A percentile compares a stretch with the other conserved stretches of the same genome.
phyloP scores from a whole-genome alignment of 2,113 vertebrate species.

The Spilogale gracilis region DNA sequence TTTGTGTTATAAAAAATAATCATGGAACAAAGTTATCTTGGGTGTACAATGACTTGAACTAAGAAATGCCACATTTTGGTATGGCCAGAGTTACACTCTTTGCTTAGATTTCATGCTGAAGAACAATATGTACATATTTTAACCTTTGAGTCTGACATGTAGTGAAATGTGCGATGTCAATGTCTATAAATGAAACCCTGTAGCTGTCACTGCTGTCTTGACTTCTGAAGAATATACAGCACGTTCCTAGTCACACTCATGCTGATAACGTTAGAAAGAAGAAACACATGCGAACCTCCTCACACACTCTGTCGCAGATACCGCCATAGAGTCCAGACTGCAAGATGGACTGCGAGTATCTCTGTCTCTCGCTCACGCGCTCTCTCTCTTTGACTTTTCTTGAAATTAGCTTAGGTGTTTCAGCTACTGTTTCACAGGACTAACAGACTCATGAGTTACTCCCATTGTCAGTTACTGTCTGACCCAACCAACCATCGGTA shows the following conservation, averaged over 20 bases:
- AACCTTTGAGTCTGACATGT: slow-evolving; percentile 62
- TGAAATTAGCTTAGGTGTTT: neutral
- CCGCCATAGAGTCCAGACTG: slow-evolving; percentile 34
- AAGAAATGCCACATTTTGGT: slow-evolving; percentile 54
- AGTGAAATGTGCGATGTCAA: slow-evolving; percentile 59
- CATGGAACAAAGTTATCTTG: neutral
- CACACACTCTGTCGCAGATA: neutral
- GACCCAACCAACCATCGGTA: neutral
- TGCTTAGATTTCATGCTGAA: slow-evolving; percentile 63
- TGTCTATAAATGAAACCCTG: slow-evolving; percentile 59
- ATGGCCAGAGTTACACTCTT: slow-evolving; percentile 18
- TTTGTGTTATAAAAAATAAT: slow-evolving; percentile 34
- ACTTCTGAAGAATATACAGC: slow-evolving; percentile 36
- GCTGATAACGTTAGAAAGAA: slow-evolving; percentile 55
- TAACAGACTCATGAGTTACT: slow-evolving; percentile 19
- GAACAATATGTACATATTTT: slow-evolving; percentile 67
- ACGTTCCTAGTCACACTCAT: slow-evolving; percentile 42
- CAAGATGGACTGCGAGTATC: slow-evolving; percentile 13
- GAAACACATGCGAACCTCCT: slow-evolving; percentile 16
- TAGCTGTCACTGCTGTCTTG: slow-evolving; percentile 56
- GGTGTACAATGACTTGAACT: slow-evolving; percentile 28
- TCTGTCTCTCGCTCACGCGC: neutral
- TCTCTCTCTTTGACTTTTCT: neutral
- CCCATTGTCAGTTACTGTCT: neutral
- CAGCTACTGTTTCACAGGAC: slow-evolving; percentile 59